Conservation (phyloP, 2,113 vertebrate genomes). For the Ancistrus triradiatus region DNA sequence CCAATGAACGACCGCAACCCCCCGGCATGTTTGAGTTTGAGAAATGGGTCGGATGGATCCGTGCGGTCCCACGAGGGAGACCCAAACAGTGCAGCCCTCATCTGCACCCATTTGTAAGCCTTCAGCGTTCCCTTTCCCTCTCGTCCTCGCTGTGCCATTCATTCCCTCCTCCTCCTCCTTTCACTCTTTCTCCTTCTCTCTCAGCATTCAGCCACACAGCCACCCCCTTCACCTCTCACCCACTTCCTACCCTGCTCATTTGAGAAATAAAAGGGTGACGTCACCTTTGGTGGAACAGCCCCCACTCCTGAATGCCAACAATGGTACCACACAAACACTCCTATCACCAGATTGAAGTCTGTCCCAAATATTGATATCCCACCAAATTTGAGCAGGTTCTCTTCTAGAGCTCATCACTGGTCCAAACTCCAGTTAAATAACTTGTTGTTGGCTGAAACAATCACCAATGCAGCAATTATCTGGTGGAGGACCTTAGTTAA, state of each 20-base stretch:
- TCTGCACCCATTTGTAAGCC: constrained; percentile 17
- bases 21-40: background rate
- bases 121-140: background rate
- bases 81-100: constrained; percentile 6
- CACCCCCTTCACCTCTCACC: constrained; percentile 63
- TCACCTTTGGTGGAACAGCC: constrained; percentile 30
- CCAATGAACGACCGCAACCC: background rate
- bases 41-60: background rate
- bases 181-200: constrained; percentile 13
- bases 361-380: too few species aligned
- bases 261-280: constrained; percentile 49
- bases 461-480: too few species aligned
- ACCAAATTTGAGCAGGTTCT: too few species aligned
- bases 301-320: background rate
- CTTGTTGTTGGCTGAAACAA: too few species aligned
- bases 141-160: background rate
- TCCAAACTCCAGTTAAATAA: too few species aligned
- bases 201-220: background rate
- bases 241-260: constrained; percentile 53
- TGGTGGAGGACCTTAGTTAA: too few species aligned
- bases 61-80: constrained; percentile 10
- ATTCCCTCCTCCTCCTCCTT: background rate
- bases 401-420: too few species aligned
- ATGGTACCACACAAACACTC: background rate
- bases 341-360: too few species aligned